These are phyloP conservation scores for Hippolais icterina DNA, from an alignment of 2,113 vertebrate genomes.

Conservation along the genomic window DNA sequence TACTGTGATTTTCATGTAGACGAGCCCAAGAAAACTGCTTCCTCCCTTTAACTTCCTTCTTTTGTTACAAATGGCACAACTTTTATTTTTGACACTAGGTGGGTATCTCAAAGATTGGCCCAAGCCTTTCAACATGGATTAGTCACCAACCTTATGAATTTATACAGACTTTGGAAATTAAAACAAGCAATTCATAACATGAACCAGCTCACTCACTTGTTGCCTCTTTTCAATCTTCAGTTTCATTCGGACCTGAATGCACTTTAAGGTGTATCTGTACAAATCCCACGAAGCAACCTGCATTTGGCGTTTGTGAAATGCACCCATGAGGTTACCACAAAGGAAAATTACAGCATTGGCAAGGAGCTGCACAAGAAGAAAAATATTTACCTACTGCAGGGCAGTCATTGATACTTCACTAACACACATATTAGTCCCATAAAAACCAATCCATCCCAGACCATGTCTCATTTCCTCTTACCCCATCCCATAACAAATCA, in stretches of 20 bases:
- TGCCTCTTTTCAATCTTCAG: slow-evolving; percentile 95
- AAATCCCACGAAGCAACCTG: slow-evolving; percentile 90
- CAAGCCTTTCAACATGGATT: not conserved
- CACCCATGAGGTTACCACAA: slow-evolving; percentile 88
- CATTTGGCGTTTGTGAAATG: slow-evolving; percentile 94
- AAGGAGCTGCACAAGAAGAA: slow-evolving; percentile 77
- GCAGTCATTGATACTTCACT: not conserved
- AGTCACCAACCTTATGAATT: not conserved
- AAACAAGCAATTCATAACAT: not conserved
- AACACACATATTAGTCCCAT: not conserved
- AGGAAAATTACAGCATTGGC: slow-evolving; percentile 88
- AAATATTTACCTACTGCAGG: not conserved
- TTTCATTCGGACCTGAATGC: slow-evolving; percentile 90
- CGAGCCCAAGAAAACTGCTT: not conserved
- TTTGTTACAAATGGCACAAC: slow-evolving; percentile 28
- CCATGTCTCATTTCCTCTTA: not conserved
- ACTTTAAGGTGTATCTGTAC: slow-evolving; percentile 89
- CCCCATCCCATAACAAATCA: not conserved
- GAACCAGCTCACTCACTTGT: slow-evolving; percentile 78
- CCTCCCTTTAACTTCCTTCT: slow-evolving; percentile 27
- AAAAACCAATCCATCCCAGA: not conserved
- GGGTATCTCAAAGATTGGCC: not conserved
- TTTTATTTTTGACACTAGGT: not conserved
- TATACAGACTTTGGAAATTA: not conserved
- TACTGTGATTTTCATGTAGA: not conserved